Conservation (phyloP, 1,140 invertebrate species). For the Trachelipus rathkii region DNA sequence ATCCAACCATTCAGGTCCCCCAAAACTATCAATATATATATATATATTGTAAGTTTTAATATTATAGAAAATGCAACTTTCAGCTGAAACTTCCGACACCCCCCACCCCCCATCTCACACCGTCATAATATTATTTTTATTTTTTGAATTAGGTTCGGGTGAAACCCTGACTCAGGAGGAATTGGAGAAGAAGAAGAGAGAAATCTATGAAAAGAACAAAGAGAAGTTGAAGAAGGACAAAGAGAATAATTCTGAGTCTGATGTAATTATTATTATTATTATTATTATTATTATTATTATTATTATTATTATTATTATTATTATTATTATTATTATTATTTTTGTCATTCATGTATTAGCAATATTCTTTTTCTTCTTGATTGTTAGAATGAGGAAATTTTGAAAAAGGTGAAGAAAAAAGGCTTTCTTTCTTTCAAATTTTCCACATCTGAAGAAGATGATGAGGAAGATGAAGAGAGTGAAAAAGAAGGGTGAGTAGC, state of each 20-base stretch:
- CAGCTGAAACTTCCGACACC: too few relatives aligned
- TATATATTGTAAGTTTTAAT: too few relatives aligned
- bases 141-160: not conserved
- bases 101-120: too few relatives aligned
- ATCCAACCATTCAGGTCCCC: too few relatives aligned
- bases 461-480: slow-evolving; percentile 30
- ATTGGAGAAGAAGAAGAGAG: slow-evolving; percentile 38
- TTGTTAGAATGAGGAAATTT: not conserved
- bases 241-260: not conserved
- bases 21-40: too few relatives aligned
- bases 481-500: slow-evolving; percentile 18
- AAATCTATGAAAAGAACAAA: slow-evolving; percentile 41
- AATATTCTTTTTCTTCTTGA: too few relatives aligned
- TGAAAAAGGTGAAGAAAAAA: slow-evolving; percentile 19
- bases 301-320: not conserved
- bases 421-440: slow-evolving; percentile 39
- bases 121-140: not conserved
- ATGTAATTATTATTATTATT: not conserved
- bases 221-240: slow-evolving; percentile 14
- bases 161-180: not conserved
- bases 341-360: too few relatives aligned
- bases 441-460: slow-evolving; percentile 38
- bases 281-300: slow-evolving; percentile 9
- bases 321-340: too few relatives aligned
- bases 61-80: too few relatives aligned